Evolutionary conservation across 1,140 invertebrate species (phyloP), one percentile per base, ranked within the genome.

Genomic region (Calycopis cecrops): DNA sequence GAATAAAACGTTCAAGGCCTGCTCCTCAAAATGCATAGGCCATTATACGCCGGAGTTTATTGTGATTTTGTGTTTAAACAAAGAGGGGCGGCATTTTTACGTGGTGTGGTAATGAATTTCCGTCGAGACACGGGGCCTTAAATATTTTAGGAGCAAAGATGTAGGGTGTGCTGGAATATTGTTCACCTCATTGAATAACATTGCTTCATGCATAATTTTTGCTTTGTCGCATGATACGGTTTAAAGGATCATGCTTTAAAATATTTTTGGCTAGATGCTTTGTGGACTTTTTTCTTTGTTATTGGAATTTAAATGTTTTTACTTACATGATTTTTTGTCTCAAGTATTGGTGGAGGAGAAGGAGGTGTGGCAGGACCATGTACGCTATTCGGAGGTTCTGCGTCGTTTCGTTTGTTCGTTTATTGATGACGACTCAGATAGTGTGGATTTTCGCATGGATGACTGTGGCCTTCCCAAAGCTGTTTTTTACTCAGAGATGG

Each of bases 21-120:
- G 60, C 73, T 76, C 59, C 71, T 75, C 66, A 81, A 79, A 77
- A 79, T 80, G 76, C 76, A 80, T 77, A 76, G 71, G 55, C 73
- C 67, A 77, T 82, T 82, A 80, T 66, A 76, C 54, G 67, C 70
- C 60, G 57, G 71, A 75, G 66, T 79, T 82, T 82, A 85, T 79
- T 79, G 79, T 80, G 77, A 80, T 80, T 82, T 79, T 78, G 65
- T 69, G 77, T 77, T 85, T 82, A 85, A 82, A 82, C 77, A 81
- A 85, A 76, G 73, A 72, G 72, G 76, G 73, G 72, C 60, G 71
- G 69, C 60, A 53, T 80, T 84, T 81, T 81, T 77, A 79, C 69
- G 63, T 59, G 64, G 55, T 55, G 47, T 57, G 52, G 69, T 81
- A 85, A 82, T 82, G 81, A 85, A 85, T 85, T 81, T 79, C 71